These are phyloP conservation scores for Poeciliopsis gracilis DNA, from an alignment of 2,797 vertebrate genomes.

Conservation along the genomic window DNA sequence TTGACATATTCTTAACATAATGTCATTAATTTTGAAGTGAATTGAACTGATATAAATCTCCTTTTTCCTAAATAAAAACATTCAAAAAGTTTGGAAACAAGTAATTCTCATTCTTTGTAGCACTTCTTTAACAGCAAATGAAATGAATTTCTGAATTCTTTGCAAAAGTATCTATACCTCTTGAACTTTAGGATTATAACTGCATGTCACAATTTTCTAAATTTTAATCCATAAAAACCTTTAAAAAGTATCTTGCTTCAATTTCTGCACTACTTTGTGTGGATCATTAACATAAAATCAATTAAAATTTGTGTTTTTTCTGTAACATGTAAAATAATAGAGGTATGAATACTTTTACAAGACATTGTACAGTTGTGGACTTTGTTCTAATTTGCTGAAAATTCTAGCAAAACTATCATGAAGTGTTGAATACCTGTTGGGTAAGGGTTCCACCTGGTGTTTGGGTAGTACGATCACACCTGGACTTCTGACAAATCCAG, in stretches of 20 bases:
- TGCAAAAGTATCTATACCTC: neutral
- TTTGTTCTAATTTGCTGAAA: neutral
- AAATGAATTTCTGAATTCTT: neutral
- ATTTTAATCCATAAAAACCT: neutral
- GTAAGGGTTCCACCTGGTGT: conserved; percentile 65
- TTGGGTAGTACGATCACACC: conserved; percentile 75
- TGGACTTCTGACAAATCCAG: conserved; percentile 67
- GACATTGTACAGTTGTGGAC: neutral
- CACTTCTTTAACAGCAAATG: neutral
- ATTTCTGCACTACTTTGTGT: neutral
- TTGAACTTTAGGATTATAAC: neutral
- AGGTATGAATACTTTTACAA: neutral
- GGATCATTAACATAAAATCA: neutral
- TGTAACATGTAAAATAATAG: neutral
- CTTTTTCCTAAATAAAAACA: neutral
- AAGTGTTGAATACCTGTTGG: conserved; percentile 79
- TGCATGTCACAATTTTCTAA: neutral
- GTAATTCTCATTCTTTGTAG: neutral
- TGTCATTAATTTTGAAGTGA: neutral
- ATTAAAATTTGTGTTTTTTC: neutral
- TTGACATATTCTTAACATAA: neutral
- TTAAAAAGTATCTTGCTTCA: neutral
- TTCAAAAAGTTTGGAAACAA: neutral
- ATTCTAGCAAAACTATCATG: no score
- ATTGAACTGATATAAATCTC: neutral